Evolutionary conservation across 2,888 invertebrate genomes (phyloP), one percentile per base, ranked within the genome.

Genomic region (Latheticus oryzae): DNA sequence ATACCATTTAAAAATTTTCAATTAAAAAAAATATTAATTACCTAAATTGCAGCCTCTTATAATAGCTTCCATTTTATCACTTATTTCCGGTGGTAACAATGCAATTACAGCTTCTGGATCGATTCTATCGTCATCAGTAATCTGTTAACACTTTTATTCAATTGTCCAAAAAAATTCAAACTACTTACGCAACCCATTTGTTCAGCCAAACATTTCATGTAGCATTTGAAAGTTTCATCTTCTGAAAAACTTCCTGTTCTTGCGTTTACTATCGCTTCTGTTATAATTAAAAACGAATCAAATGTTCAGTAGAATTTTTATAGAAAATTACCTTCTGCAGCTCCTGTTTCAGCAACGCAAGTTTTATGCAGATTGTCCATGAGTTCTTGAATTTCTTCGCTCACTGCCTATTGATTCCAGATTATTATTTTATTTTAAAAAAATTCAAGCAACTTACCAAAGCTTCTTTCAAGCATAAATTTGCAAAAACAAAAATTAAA

Each of bases 291-390:
- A n/a, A n/a, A n/a, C n/a, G n/a, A n/a, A n/a, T n/a, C n/a, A n/a
- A n/a, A n/a, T n/a, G n/a, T n/a, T n/a, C n/a, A n/a, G n/a, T n/a
- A n/a, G n/a, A n/a, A 60, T 35, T 33, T n/a, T n/a, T n/a, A n/a
- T n/a, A n/a, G n/a, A n/a, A n/a, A n/a, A n/a, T 52, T 67, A 79
- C 78, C 74, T 69, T 77, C 76, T n/a, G 66, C 60, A 15, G 71
- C 75, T 13, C 74, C 75, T 3, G 70, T 68, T 69, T 77, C 75
- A 5, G 48, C 71, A 9, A 72, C 66, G 51, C 78, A 78, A 2
- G 71, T 66, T 21, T 69, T 65, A 60, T 78, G 78, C 11, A 78
- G 61, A 66, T 73, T 71, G 51, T 72, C 66, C 1, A 71, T 70
- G 61, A 78, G 65, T 64, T 76, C 76, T 60, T 70, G 61, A 73